Evolutionary conservation across 2,888 invertebrate genomes (phyloP), one percentile per base, ranked within the genome.

Genomic region (Tuberolachnus salignus): DNA sequence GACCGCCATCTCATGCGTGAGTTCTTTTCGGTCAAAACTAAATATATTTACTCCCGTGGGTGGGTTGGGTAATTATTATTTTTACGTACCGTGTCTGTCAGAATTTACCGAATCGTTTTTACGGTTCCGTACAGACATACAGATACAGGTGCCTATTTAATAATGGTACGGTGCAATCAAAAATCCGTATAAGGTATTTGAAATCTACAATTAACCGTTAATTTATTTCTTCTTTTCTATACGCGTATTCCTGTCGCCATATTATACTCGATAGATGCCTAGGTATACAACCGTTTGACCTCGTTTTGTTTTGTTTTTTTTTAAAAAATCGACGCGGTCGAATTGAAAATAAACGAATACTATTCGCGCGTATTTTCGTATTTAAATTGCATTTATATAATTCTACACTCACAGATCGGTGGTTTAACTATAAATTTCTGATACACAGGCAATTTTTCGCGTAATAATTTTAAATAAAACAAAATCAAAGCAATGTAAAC

Each of bases 171-270:
- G 42, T 23, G 53, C 44, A 64, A 44, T 72, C 59, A 19, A 49
- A 71, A 57, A 49, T 74, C 42, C 53, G 42, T 64, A 53, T 53
- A 74, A 64, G n/a, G 23, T 64, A 53, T 74, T 74, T 53, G 73
- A 74, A 53, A 64, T 53, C 44, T 53, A 64, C 42, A 51, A 61
- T 34, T 53, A 53, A 64, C 64, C 51, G 63, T 74, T 74, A 74
- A 44, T 64, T 74, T 74, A n/a, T n/a, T n/a, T n/a, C n/a, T 63
- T 44, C 53, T 67, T 51, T 16, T 34, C 53, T 13, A 19, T 26
- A 13, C 51, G 10, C 1, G 13, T 46, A 46, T 46, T 64, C 23
- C 23, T 26, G 16, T 59, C n/a, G 59, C 55, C 8, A 14, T 51
- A 9, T 9, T 14, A 53, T 73, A 53, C 53, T 3, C 13, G 42